These are phyloP conservation scores for Cylindroiulus punctatus DNA, from an alignment of 2,888 invertebrate species.

Conservation along the genomic window DNA sequence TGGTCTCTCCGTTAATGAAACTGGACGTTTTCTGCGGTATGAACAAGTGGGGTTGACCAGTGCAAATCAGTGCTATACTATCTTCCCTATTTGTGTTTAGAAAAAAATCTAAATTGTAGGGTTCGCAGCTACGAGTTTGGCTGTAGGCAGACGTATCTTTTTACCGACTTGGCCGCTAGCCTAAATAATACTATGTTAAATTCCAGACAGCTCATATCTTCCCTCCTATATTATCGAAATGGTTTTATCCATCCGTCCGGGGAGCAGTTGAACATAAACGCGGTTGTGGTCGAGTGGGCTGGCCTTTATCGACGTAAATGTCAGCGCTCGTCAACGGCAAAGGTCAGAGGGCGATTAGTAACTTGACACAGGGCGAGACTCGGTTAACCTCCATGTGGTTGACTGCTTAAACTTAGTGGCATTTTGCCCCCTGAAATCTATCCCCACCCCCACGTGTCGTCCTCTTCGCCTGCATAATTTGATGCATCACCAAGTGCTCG, in stretches of 20 bases:
- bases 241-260: slow-evolving; percentile 42
- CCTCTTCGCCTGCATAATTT: slow-evolving; percentile 27
- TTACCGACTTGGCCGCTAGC: neutral
- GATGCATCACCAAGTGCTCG: slow-evolving; percentile 34
- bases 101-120: slow-evolving; percentile 15
- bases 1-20: too few relatives aligned
- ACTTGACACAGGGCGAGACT: slow-evolving; percentile 42
- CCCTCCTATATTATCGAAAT: slow-evolving; percentile 42
- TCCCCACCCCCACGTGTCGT: slow-evolving; percentile 34
- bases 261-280: slow-evolving; percentile 32
- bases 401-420: slow-evolving; percentile 37
- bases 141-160: neutral
- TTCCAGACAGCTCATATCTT: slow-evolving; percentile 22
- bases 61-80: neutral
- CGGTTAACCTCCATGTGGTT: slow-evolving; percentile 42
- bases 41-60: neutral
- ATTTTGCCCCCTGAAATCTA: slow-evolving; percentile 38
- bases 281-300: slow-evolving; percentile 32
- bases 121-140: neutral
- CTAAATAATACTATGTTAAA: slow-evolving; percentile 3
- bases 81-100: neutral
- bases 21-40: neutral
- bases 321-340: slow-evolving; percentile 21
- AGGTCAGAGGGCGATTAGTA: slow-evolving; percentile 37
- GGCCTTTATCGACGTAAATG: slow-evolving; percentile 42